Base-by-base conservation (phyloP, 2,113 vertebrate species). In the Tachycineta bicolor region DNA sequence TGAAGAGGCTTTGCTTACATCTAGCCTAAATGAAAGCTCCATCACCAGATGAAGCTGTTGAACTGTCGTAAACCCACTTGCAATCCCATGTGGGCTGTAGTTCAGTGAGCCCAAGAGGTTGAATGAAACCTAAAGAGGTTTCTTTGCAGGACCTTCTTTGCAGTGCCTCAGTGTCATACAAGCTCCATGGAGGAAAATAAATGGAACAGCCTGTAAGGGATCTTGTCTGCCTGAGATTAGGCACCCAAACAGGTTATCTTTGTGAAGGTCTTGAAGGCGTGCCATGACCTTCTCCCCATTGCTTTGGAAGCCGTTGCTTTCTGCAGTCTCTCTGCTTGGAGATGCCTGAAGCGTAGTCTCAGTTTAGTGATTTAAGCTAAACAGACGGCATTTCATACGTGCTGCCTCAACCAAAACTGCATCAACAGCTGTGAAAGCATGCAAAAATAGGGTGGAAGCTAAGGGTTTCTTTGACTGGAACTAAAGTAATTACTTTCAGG, bases 201-300 rank as follows among this genome's bases (percentile, higher is more conserved):
- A 55, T 55, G 64, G 75, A 79, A 52, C 23, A 0, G 18, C 24
- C 52, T 94, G 1, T 22, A 31, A 73, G 49, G 78, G 67, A 28
- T 58, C 46, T 62, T 18, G 15, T n/a, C 47, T 78, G 65, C 62
- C 75, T 85, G 34, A 55, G 70, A 74, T 82, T 50, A 59, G 88
- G 75, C 69, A 76, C 85, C 91, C 70, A 23, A 67, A 93, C 0
- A 5, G 79, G 70, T 19, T 62, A 1, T 78, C 90, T 82, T 64
- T 90, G 56, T 53, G 58, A 29, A 68, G 78, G 67, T 88, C 85
- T 74, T 52, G 37, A 19, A 68, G 92, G 78, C 78, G 20, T 75
- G 94, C 82, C 74, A 29, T 33, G 82, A 88, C 90, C 82, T 95
- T 65, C 41, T 76, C 62, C 84, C 46, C 53, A 3, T 12, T 37